phyloP scores from a whole-genome alignment of 2,888 invertebrate species.

The Dryobotodes eremita region DNA sequence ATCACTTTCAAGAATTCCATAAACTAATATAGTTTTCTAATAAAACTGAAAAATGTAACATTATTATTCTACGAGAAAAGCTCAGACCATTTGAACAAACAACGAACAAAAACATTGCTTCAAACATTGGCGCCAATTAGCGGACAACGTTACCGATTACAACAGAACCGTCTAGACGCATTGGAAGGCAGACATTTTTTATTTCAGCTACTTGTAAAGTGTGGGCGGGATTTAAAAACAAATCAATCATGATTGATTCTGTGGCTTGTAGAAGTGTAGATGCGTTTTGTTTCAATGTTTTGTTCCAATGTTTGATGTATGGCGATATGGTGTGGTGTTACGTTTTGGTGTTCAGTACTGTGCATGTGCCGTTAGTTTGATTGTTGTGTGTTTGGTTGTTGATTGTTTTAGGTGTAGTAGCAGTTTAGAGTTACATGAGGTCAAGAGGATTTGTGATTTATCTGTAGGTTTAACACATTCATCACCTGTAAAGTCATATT shows the following conservation, averaged over 20 bases:
- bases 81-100: slow-evolving; percentile 4
- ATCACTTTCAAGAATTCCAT: neutral
- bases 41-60: neutral
- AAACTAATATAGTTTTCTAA: neutral
- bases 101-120: slow-evolving; percentile 26
- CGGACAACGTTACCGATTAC: slow-evolving; percentile 71
- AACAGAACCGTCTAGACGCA: slow-evolving; percentile 82
- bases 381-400: slow-evolving; percentile 31
- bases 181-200: slow-evolving; percentile 83
- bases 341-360: slow-evolving; percentile 32
- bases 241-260: slow-evolving; percentile 78
- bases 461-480: neutral
- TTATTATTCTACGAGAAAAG: slow-evolving; percentile 1
- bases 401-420: slow-evolving; percentile 42
- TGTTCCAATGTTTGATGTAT: slow-evolving; percentile 58
- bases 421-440: slow-evolving; percentile 24
- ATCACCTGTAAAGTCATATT: no score
- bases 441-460: slow-evolving; percentile 6
- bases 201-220: slow-evolving; percentile 75
- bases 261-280: slow-evolving; percentile 40
- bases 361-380: slow-evolving; percentile 45
- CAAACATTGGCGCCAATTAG: slow-evolving; percentile 62
- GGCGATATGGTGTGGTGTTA: slow-evolving; percentile 22
- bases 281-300: slow-evolving; percentile 59
- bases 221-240: slow-evolving; percentile 78